Percentiles rank a stretch among this genome's conserved stretches.
Conservation (phyloP, 2,888 invertebrate species). For the Ochlodes sylvanus region DNA sequence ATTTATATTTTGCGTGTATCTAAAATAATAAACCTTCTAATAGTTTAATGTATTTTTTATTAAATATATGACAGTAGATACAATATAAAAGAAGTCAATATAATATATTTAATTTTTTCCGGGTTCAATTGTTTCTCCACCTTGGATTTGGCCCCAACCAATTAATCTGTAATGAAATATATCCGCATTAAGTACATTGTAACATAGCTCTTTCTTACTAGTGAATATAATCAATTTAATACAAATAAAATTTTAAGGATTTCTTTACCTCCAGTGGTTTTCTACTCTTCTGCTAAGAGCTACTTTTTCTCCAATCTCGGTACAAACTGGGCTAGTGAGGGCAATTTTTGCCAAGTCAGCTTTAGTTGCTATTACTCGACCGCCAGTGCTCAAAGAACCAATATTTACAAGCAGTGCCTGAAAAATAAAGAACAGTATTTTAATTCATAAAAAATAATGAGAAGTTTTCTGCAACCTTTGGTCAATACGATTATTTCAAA, state of each 20-base stretch:
- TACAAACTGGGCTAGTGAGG: conserved; percentile 98
- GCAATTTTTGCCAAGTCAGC: conserved; percentile 99
- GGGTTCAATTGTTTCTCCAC: conserved; percentile 98
- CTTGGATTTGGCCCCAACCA: conserved; percentile 99
- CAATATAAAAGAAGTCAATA: conserved; percentile 66
- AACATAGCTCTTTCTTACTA: too few species aligned
- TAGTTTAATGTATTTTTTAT: conserved; percentile 52
- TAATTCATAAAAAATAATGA: too few species aligned
- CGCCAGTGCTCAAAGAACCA: conserved; percentile 99
- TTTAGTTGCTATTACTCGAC: conserved; percentile 96
- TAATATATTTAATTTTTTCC: conserved; percentile 77
- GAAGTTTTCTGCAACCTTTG: not conserved
- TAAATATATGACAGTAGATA: conserved; percentile 60
- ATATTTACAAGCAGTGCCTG: conserved; percentile 98
- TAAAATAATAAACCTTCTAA: conserved; percentile 30
- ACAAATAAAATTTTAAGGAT: not conserved
- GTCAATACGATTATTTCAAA: too few species aligned
- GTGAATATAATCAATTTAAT: not conserved
- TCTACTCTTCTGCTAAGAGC: conserved; percentile 99
- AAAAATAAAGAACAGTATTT: conserved; percentile 36
- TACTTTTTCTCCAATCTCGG: conserved; percentile 99
- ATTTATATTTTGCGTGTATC: not conserved
- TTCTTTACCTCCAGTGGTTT: conserved; percentile 97
- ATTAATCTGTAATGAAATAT: conserved; percentile 90
- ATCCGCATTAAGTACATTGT: too few species aligned